Percentiles rank a stretch among this genome's conserved stretches.
Evolutionary conservation across 2,888 invertebrate species (phyloP).

Genomic region (Lasioglossum oenotherae): DNA sequence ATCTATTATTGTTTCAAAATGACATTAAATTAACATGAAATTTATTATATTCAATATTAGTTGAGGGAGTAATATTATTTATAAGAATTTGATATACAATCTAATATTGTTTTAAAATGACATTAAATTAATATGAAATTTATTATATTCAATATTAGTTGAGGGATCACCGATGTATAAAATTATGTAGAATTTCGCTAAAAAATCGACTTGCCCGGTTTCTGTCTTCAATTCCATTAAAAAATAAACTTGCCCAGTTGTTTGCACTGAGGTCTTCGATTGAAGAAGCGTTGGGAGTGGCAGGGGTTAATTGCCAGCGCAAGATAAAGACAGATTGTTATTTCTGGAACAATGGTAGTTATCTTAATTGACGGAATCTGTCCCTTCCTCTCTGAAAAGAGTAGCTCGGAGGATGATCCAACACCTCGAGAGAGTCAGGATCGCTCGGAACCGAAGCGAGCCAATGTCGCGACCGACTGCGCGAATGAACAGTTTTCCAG

Average conservation of each 20-base stretch:
- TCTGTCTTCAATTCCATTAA: not conserved
- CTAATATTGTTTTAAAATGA: no score
- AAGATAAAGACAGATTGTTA: not conserved
- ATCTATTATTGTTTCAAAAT: no score
- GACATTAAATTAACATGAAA: no score
- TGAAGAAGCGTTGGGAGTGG: not conserved
- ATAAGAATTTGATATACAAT: no score
- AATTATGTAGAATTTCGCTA: not conserved
- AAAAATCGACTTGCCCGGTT: not conserved
- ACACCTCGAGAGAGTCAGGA: not conserved
- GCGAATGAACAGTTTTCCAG: conserved; percentile 21
- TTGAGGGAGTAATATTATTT: no score
- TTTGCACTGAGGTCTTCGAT: not conserved
- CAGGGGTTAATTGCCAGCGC: not conserved
- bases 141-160: no score
- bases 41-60: no score
- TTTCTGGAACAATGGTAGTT: not conserved
- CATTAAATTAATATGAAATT: no score
- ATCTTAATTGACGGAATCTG: not conserved
- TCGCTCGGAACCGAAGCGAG: not conserved
- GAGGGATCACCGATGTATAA: no score
- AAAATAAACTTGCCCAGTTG: not conserved
- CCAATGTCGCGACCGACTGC: not conserved
- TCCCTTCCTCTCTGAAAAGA: not conserved
- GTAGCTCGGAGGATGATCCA: not conserved